A percentile compares a stretch with the other conserved stretches of the same genome.
Conservation (phyloP, 2,113 vertebrate species). For the Myanophis thanlyinensis region DNA sequence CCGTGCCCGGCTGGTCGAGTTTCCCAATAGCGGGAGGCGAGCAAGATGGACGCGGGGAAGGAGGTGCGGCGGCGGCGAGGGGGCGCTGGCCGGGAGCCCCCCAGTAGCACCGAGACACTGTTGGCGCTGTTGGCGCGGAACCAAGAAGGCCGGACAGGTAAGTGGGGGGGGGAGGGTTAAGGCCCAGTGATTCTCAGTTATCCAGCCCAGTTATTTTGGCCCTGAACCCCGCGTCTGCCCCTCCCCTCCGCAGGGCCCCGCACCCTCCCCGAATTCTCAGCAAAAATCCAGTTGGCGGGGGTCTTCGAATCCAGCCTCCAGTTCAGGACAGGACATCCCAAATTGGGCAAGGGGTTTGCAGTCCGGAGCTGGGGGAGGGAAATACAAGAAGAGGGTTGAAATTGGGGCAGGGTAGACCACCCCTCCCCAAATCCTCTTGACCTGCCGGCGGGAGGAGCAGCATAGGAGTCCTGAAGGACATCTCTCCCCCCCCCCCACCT, state of each 20-base stretch:
- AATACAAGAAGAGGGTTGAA: neutral
- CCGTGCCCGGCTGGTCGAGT: neutral
- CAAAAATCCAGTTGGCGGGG: neutral
- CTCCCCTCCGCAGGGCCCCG: neutral
- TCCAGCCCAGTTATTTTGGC: neutral
- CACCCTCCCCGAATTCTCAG: neutral
- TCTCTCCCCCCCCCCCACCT: neutral
- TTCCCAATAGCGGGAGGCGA: neutral
- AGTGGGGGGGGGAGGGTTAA: rapidly evolving
- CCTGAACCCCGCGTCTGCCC: neutral
- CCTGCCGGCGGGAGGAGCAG: neutral
- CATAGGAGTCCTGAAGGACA: neutral
- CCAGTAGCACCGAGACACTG: constrained; percentile 71
- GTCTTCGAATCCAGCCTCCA: neutral
- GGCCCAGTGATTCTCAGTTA: neutral
- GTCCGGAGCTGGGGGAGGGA: too few relatives aligned
- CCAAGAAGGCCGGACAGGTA: constrained; percentile 80
- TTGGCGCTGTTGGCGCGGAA: constrained; percentile 77
- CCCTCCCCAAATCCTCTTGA: neutral
- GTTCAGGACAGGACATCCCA: neutral
- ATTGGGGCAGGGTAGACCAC: neutral
- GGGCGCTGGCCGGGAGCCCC: constrained; percentile 60
- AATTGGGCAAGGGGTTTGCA: too few relatives aligned
- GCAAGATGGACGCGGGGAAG: constrained; percentile 71
- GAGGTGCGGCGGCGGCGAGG: constrained; percentile 52